Base-by-base conservation (phyloP, 1,140 invertebrate species). In the Aphaenogaster floridana region DNA sequence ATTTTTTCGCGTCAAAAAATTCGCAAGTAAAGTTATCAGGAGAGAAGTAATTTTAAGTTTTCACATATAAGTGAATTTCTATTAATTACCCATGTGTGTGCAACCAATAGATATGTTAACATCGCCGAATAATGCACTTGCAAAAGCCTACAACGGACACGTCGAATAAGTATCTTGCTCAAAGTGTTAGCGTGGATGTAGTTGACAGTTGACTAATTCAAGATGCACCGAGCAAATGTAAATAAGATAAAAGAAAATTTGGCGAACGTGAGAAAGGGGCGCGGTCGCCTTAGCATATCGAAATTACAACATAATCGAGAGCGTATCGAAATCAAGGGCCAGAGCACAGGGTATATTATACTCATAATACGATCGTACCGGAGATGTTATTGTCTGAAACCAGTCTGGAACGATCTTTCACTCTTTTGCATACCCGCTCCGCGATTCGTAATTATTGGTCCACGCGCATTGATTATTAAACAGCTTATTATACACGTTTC, bases 301-400 rank as follows among this genome's bases (percentile, higher is more conserved):
- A 95, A 95, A 95, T 95, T 94, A 92, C 94, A 85, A 95, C 93
- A 94, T 95, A 94, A 95, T 95, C 94, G 93, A 92, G 91, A 92
- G 92, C 92, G 90, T 93, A 94, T 95, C 94, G 93, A 93, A 92
- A 76, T 90, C 83, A 86, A 88, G 88, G 69, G 69, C 50, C 87
- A 21, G 78, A 88, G 74, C 81, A 7, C 72, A 68, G 59, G 84
- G 63, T 76, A 57, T 72, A 88, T 88, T 89, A 91, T 93, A 89
- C 90, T 89, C 89, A 88, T 90, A 86, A 92, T 90, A 84, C 79
- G 87, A 92, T 91, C 86, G 86, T 63, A 91, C 85, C 90, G 86
- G 68, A 76, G 85, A 87, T 87, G 92, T 93, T 91, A 95, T 95
- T 95, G 94, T 95, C 92, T 94, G 93, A 94, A 95, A 95, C 95